Evolutionary conservation across 1,140 invertebrate genomes (phyloP), one percentile per base, ranked within the genome.

Genomic region (Lordiphosa stackelbergi): DNA sequence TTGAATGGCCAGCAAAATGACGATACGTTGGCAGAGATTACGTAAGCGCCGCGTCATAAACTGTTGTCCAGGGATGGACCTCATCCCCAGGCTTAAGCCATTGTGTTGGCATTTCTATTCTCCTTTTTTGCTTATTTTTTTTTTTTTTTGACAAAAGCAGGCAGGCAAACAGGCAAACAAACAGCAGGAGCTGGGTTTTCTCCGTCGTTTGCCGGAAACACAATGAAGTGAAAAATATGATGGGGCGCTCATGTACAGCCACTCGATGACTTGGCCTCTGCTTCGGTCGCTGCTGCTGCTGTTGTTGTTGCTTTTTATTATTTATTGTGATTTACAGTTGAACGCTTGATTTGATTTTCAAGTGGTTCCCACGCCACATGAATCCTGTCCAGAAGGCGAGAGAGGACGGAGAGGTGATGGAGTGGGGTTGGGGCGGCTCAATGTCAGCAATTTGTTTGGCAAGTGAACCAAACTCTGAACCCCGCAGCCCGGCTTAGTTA

Each of bases 311-410:
- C 58, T 85, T 83, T 74, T 83, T 85, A 72, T 85, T 85, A 84
- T 86, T 86, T 86, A 86, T 86, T 86, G 66, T 86, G 84, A 86
- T 86, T 86, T 79, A 84, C 84, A 86, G 84, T 79, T 86, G 84
- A 86, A 77, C 62, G 84, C 73, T 86, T 86, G 84, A 86, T 86
- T 86, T 85, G 84, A 84, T 73, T 85, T 86, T 86, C 77, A 86
- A 86, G 84, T 86, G 84, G 62, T 86, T 84, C 73, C 68, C 77
- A 85, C 70, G 70, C 73, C 79, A 71, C 52, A 28, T 35, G 46
- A 54, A 35, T 51, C 10, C 31, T 10, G 28, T 10, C 5, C 55
- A 34, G 28, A 42, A 31, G 6, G 28, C 22, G 22, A 6, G 52
- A 37, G 43, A 51, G 58, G 57, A 19, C 13, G 42, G 13, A 24